phyloP scores from a whole-genome alignment of 2,797 vertebrate species.

The Neosalanx taihuensis region DNA sequence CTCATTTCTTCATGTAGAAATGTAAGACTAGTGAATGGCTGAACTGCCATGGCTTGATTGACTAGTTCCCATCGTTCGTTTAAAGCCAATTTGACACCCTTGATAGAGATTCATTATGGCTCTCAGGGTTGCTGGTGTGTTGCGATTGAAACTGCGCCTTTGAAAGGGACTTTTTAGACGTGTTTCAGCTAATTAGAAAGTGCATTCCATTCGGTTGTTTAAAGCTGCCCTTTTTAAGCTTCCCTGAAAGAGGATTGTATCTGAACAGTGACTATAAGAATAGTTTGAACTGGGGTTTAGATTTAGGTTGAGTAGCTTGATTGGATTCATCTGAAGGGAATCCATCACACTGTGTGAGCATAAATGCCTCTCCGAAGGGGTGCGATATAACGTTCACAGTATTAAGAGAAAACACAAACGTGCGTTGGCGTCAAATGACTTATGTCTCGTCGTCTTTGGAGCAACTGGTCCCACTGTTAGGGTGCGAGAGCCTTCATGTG shows the following conservation, averaged over 20 bases:
- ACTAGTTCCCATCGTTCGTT: no score
- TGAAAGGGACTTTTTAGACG: neutral
- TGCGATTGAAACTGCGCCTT: neutral
- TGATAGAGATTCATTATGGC: no score
- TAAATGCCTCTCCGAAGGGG: conserved; percentile 21
- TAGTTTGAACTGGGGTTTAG: neutral
- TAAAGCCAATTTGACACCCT: no score
- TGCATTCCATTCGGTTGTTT: no score
- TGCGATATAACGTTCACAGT: conserved; percentile 37
- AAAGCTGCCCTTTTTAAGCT: neutral
- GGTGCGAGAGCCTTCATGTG: neutral
- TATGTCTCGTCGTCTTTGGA: conserved; percentile 32
- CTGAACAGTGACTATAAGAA: neutral
- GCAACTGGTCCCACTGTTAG: conserved; percentile 15
- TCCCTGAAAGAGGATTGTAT: neutral
- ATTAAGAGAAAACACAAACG: conserved; percentile 25
- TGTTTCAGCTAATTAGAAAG: neutral
- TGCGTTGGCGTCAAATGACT: conserved; percentile 18
- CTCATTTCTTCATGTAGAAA: no score
- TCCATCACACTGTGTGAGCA: conserved; percentile 10
- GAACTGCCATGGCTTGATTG: no score
- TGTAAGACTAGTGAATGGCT: no score
- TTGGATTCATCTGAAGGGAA: neutral
- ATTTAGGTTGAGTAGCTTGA: conserved; percentile 10
- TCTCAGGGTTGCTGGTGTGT: neutral